Evolutionary conservation across 2,113 vertebrate species (phyloP).

Genomic region (Brevimyrus niger): DNA sequence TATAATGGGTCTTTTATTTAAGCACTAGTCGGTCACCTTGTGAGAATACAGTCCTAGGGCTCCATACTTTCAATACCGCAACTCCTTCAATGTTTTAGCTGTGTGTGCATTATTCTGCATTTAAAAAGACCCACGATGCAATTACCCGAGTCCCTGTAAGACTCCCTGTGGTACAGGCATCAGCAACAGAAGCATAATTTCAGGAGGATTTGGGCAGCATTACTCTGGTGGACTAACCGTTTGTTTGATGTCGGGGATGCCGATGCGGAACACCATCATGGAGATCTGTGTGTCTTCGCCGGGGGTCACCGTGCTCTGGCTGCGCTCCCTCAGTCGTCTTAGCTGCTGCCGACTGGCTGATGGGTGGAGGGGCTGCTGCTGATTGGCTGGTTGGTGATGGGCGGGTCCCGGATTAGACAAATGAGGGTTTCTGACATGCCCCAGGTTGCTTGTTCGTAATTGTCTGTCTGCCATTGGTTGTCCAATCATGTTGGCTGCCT

Average conservation of each 20-base stretch:
- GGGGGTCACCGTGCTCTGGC: constrained; percentile 67
- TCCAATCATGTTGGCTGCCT: constrained; percentile 59
- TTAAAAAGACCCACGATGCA: neutral
- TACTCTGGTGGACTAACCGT: constrained; percentile 64
- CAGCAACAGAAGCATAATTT: neutral
- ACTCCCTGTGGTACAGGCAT: neutral
- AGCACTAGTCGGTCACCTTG: neutral
- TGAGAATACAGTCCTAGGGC: neutral
- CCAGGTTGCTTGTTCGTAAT: constrained; percentile 44
- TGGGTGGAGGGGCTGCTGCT: constrained; percentile 46
- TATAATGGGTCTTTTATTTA: neutral
- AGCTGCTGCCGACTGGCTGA: constrained; percentile 49
- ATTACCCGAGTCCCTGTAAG: neutral
- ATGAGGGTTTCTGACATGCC: constrained; percentile 41
- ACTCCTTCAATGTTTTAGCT: constrained; percentile 2
- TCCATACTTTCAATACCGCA: neutral
- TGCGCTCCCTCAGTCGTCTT: constrained; percentile 70
- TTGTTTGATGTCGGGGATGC: constrained; percentile 87
- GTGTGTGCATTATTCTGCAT: constrained; percentile 3
- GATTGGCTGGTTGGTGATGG: constrained; percentile 52
- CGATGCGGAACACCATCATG: constrained; percentile 83
- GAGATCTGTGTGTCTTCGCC: constrained; percentile 71
- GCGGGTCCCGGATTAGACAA: constrained; percentile 45
- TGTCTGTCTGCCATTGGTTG: constrained; percentile 54
- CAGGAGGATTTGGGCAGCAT: neutral